Evolutionary conservation across 2,113 vertebrate species (phyloP), one percentile per base, ranked within the genome.

Genomic region (Mobula hypostoma): DNA sequence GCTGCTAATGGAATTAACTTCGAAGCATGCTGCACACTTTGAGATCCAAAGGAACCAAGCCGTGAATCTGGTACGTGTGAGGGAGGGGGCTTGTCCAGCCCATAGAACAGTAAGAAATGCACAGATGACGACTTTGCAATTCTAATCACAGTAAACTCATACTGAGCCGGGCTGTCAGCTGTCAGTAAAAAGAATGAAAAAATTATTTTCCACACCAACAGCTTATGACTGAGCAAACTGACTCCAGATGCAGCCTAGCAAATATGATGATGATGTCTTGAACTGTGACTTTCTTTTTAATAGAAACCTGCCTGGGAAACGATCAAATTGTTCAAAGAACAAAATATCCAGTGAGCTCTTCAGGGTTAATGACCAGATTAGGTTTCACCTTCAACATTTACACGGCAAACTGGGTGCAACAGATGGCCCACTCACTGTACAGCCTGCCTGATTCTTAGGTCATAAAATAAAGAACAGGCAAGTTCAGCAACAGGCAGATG

Each of bases 161-260:
- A 88, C 68, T 48, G 19, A 72, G 90, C 48, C 90, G 74, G 19
- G 32, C 68, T 93, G 68, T 93, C 68, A 93, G 32, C 68, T 93
- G 36, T 70, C 72, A 93, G 72, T 48, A 40, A 48, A 2, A 27
- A 48, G 12, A 48, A 1, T 72, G n/a, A 7, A 92, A 70, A 82
- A 92, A 72, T 72, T 72, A 48, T 93, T 68, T 48, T 93, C 32
- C 68, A 72, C n/a, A 93, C 27, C 32, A 48, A 12, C 36, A 93
- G 74, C 68, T 93, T 93, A 68, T 72, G 21, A 48, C n/a, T 93
- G 68, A 93, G 90, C 90, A 72, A 93, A 93, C 17, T 74, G 32
- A 27, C 68, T 74, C 90, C 90, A 93, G 32, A 32, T 70, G 68
- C 21, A 68, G 32, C 11, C 63, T 1, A 48, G 17, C 11, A 72